Evolutionary conservation across 2,888 invertebrate genomes (phyloP), one percentile per base, ranked within the genome.

Genomic region (Trilocha varians): DNA sequence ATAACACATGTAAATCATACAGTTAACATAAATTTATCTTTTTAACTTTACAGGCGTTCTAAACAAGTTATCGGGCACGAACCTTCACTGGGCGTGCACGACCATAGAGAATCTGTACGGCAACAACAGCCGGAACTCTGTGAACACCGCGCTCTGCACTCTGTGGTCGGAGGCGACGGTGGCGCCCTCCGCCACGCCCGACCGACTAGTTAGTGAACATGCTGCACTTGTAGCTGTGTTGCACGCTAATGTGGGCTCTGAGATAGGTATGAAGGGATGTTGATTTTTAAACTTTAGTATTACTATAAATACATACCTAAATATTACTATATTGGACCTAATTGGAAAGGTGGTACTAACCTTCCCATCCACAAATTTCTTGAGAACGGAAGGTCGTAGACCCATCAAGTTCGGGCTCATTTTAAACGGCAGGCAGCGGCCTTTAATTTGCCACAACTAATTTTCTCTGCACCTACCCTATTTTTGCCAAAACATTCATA

Each of bases 231-330:
- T 98, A 11, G 89, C 95, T 0, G 89, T 95, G 48, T 72, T 98
- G 18, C 97, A 98, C 71, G 94, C 95, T 0, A 96, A 97, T 70
- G 89, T 98, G 33, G 98, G 95, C 11, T 91, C 90, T 3, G 98
- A 99, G 89, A 90, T 98, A 39, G 97, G 96, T 91, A 61, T 78
- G 87, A 65, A 3, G 34, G 6, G 17, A 36, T 32, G 4, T 5
- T 25, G 4, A 32, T n/a, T n/a, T n/a, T n/a, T n/a, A n/a, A n/a
- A n/a, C n/a, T n/a, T n/a, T n/a, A n/a, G n/a, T n/a, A n/a, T n/a
- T n/a, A n/a, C n/a, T n/a, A n/a, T n/a, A n/a, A n/a, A n/a, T n/a
- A n/a, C n/a, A n/a, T n/a, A n/a, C n/a, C n/a, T n/a, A n/a, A n/a
- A n/a, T n/a, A n/a, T n/a, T n/a, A n/a, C n/a, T n/a, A n/a, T n/a